These are phyloP conservation scores for Nycteola revayana DNA, from an alignment of 2,888 invertebrate species.

Conservation along the genomic window DNA sequence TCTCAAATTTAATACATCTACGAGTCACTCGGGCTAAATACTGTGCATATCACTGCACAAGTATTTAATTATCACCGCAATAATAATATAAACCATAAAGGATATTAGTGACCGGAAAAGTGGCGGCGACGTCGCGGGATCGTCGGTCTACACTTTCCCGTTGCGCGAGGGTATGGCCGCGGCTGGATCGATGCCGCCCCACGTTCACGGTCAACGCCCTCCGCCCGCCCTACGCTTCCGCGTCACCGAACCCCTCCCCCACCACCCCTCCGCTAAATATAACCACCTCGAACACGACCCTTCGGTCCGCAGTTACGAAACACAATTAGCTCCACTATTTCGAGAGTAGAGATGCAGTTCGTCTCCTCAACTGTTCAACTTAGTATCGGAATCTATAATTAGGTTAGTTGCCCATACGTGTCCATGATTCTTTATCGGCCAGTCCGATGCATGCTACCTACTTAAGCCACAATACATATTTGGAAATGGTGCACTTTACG, in stretches of 20 bases:
- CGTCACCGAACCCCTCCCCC: constrained; percentile 52
- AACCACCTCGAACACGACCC: constrained; percentile 57
- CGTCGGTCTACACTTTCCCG: constrained; percentile 59
- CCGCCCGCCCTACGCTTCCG: constrained; percentile 81
- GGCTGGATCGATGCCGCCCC: constrained; percentile 73
- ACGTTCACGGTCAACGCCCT: constrained; percentile 82
- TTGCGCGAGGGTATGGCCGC: constrained; percentile 80
- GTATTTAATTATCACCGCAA: too few relatives aligned
- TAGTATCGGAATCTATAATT: constrained; percentile 25
- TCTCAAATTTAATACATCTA: too few relatives aligned
- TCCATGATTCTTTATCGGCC: too few relatives aligned
- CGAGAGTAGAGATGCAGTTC: constrained; percentile 48
- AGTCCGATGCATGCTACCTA: too few relatives aligned
- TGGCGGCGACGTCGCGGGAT: constrained; percentile 14
- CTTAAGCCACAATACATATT: too few relatives aligned
- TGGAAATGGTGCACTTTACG: too few relatives aligned
- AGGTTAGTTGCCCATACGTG: too few relatives aligned
- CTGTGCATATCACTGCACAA: too few relatives aligned
- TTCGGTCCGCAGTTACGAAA: constrained; percentile 71
- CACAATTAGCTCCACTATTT: constrained; percentile 76
- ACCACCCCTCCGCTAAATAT: constrained; percentile 60
- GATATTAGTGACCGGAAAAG: constrained; percentile 11
- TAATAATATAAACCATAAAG: too few relatives aligned
- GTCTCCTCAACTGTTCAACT: constrained; percentile 37
- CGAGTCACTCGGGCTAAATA: too few relatives aligned